Evolutionary conservation across 2,797 vertebrate genomes (phyloP).

Genomic region (Ptychobarbus kaznakovi): DNA sequence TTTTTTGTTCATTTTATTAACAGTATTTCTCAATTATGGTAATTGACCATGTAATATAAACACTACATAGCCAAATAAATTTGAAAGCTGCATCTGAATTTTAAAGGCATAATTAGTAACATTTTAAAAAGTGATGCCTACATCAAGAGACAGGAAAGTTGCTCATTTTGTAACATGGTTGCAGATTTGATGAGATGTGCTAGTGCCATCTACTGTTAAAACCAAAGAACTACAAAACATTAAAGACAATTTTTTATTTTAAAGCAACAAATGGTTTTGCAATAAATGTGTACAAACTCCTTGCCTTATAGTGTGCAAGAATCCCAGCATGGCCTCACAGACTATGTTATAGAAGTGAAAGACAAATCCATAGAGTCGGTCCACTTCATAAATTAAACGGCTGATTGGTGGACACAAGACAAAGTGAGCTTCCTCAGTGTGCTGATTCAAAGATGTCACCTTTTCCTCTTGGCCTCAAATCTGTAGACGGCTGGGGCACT

Average conservation of each 20-base stretch:
- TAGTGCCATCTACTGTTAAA: slow-evolving; percentile 83
- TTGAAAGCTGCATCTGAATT: neutral
- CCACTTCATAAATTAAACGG: neutral
- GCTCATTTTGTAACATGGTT: neutral
- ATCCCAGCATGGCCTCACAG: slow-evolving; percentile 3
- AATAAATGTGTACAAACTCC: slow-evolving; percentile 70
- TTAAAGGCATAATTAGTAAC: neutral
- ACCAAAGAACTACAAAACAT: slow-evolving; percentile 10
- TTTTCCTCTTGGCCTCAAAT: slow-evolving; percentile 89
- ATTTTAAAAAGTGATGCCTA: neutral
- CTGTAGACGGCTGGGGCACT: slow-evolving; percentile 89
- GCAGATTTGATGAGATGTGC: slow-evolving; percentile 61
- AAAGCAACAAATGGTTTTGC: slow-evolving; percentile 36
- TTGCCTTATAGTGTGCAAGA: slow-evolving; percentile 1
- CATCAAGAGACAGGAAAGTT: neutral
- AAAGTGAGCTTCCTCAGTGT: neutral
- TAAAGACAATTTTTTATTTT: slow-evolving; percentile 49
- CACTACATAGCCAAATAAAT: neutral
- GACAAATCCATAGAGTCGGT: neutral
- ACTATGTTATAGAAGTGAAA: neutral
- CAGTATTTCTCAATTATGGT: neutral
- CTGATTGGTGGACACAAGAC: neutral
- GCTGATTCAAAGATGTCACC: slow-evolving; percentile 69
- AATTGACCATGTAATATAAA: neutral
- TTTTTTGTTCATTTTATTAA: neutral